A percentile compares a stretch with the other conserved stretches of the same genome.
Conservation (phyloP, 2,888 invertebrate genomes). For the Limnephilus marmoratus region DNA sequence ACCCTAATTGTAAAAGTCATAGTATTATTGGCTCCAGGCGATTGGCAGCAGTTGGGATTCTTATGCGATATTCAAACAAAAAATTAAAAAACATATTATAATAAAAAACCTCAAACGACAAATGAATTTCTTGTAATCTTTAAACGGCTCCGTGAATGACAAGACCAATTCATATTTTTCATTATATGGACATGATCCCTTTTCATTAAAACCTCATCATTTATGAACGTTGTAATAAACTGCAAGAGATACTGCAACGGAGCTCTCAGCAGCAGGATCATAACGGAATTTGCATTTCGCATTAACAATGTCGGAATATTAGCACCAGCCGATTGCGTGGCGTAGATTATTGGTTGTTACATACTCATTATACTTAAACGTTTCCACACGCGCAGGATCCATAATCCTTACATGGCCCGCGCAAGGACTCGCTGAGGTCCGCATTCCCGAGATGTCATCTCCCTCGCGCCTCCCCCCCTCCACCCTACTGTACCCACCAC, state of each 20-base stretch:
- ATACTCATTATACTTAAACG: background rate
- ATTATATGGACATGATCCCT: too few relatives aligned
- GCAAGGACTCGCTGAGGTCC: conserved; percentile 32
- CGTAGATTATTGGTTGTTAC: background rate
- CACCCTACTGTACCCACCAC: background rate
- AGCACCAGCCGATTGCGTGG: background rate
- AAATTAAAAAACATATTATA: too few relatives aligned
- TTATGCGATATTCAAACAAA: too few relatives aligned
- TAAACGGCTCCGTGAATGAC: too few relatives aligned
- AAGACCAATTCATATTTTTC: too few relatives aligned
- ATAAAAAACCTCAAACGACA: too few relatives aligned
- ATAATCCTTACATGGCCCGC: conserved; percentile 22
- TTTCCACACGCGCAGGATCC: conserved; percentile 25
- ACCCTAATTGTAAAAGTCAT: too few relatives aligned
- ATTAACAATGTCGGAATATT: background rate
- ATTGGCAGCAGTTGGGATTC: too few relatives aligned
- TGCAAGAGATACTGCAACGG: background rate
- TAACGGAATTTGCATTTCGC: background rate
- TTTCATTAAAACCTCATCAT: too few relatives aligned
- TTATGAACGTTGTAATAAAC: too few relatives aligned
- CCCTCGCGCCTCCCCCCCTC: background rate
- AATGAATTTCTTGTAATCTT: too few relatives aligned
- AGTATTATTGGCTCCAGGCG: too few relatives aligned
- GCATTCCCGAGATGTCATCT: conserved; percentile 36
- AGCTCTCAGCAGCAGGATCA: background rate